A percentile compares a stretch with the other conserved stretches of the same genome.
phyloP scores from a whole-genome alignment of 2,888 invertebrate species.

The Nowickia ferox region DNA sequence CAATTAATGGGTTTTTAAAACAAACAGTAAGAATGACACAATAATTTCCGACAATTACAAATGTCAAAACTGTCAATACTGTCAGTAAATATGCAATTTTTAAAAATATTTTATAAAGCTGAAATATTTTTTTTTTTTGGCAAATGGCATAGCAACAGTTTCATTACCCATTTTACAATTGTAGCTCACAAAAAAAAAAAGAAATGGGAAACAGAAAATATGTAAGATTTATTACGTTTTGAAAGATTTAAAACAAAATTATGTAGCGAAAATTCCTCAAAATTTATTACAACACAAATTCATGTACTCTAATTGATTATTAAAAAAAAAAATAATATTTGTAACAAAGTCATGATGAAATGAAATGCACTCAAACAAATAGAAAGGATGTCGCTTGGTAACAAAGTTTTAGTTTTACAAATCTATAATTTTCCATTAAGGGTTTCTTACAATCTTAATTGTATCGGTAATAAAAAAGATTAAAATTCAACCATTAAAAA shows the following conservation, averaged over 20 bases:
- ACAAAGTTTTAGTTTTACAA: constrained; percentile 3
- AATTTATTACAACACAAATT: constrained; percentile 50
- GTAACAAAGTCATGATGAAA: constrained; percentile 33
- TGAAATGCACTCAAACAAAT: constrained; percentile 29
- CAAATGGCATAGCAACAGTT: not conserved
- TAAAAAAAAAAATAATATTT: constrained; percentile 16
- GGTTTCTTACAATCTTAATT: not conserved
- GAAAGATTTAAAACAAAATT: constrained; percentile 1
- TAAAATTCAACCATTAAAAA: constrained; percentile 25
- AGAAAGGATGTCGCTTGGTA: constrained; percentile 33
- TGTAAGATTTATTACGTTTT: constrained; percentile 53
- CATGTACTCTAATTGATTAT: constrained; percentile 44
- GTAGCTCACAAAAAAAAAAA: constrained; percentile 27
- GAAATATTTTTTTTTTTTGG: no score
- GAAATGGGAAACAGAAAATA: constrained; percentile 37
- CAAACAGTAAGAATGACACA: no score
- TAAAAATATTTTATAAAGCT: not conserved
- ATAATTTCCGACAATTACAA: no score
- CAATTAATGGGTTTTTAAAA: no score
- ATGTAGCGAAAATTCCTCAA: constrained; percentile 3
- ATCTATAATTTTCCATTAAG: not conserved
- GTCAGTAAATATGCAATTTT: no score
- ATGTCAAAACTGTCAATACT: no score
- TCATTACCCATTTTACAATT: not conserved
- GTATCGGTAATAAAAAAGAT: constrained; percentile 8